Evolutionary conservation across 2,888 invertebrate species (phyloP).

Genomic region (Pegoplata infirma): DNA sequence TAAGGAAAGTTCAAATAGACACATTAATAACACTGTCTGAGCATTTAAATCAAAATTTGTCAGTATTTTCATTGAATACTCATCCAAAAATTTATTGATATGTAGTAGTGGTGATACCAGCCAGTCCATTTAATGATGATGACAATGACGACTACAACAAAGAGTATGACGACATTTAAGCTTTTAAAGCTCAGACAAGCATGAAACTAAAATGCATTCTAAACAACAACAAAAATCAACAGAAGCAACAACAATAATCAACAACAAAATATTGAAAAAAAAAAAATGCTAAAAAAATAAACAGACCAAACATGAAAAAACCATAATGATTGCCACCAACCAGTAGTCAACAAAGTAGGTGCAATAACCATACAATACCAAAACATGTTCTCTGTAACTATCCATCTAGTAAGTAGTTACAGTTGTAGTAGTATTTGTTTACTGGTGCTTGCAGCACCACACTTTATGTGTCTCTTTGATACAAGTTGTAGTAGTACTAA

Average conservation of each 20-base stretch:
- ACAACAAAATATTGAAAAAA: neutral
- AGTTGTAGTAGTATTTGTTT: neutral
- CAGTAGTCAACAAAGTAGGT: neutral
- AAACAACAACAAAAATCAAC: constrained; percentile 3
- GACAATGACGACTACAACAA: neutral
- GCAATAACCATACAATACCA: constrained; percentile 5
- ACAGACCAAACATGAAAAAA: constrained; percentile 7
- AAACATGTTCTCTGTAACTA: neutral
- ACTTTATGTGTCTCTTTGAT: neutral
- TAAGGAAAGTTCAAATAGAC: too few relatives aligned
- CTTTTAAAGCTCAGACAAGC: constrained; percentile 5
- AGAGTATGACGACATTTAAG: neutral
- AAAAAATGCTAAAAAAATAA: neutral
- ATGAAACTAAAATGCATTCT: constrained; percentile 6
- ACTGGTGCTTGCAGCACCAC: neutral
- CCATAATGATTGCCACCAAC: constrained; percentile 12
- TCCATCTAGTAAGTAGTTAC: neutral
- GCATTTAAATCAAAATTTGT: too few relatives aligned
- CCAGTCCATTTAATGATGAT: neutral
- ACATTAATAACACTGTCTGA: too few relatives aligned
- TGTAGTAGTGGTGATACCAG: neutral
- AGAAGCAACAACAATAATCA: constrained; percentile 4
- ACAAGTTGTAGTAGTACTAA: neutral
- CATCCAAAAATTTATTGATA: too few relatives aligned
- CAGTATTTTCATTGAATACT: too few relatives aligned